Base-by-base conservation (phyloP, 1,140 invertebrate species). In the Anthonomus grandis region DNA sequence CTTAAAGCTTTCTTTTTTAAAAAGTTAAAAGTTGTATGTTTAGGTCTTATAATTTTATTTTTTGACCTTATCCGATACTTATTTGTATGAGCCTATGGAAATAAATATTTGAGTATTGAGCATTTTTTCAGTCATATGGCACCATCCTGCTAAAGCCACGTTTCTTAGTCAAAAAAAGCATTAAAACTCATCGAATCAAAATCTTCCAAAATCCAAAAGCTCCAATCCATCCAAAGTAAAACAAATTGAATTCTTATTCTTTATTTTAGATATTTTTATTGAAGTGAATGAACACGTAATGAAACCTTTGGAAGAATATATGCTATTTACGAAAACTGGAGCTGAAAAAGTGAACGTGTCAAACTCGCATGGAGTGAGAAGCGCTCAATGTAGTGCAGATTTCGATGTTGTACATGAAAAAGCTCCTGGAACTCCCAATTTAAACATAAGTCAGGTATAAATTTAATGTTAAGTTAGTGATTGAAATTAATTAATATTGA, bases 291-390 rank as follows among this genome's bases (percentile, higher is more conserved):
- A 83, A 50, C 79, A 85, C 25, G 78, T 81, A 44, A 91, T 91
- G 87, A 90, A 89, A 64, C 89, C 90, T 3, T 71, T 92, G 36
- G 89, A 91, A 72, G 90, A 93, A 68, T 93, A 93, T 69, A 91
- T 93, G 89, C 74, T 90, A 4, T 91, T 90, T 70, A 90, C 86
- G 2, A 87, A 88, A 64, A 85, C 84, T 24, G 87, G 85, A 39
- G 82, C 86, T 42, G 88, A 90, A 67, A 86, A 87, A 39, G 87
- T 91, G 13, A 83, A 86, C 52, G 87, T 89, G 3, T 86, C 87
- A 12, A 90, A 89, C 71, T 83, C 87, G 1, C 86, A 86, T 56
- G 89, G 89, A n/a, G 85, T 92, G 1, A 75, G 89, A 64, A 89
- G 86, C 69, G 89, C 88, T 3, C 87, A 90, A 62, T 91, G 89